phyloP scores from a whole-genome alignment of 2,888 invertebrate genomes.

The Notodonta ziczac region DNA sequence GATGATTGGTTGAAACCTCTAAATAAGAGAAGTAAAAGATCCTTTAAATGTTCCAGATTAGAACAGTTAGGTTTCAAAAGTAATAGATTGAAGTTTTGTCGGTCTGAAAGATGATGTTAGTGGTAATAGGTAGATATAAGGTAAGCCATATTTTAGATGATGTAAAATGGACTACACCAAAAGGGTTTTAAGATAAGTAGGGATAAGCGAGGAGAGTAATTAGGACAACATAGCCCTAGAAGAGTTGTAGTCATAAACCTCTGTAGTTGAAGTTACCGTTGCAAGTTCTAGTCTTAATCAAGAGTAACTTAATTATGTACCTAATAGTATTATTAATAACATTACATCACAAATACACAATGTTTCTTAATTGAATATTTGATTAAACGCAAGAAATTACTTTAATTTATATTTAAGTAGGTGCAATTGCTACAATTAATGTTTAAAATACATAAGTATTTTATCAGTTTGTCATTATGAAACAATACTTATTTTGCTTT shows the following conservation, averaged over 20 bases:
- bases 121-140: conserved; percentile 17
- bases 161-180: conserved; percentile 38
- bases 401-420: too few species aligned
- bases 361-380: too few species aligned
- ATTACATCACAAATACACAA: not conserved
- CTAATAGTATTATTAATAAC: not conserved
- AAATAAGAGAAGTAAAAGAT: conserved; percentile 51
- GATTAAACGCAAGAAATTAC: too few species aligned
- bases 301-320: not conserved
- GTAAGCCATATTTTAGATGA: conserved; percentile 42
- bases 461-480: too few species aligned
- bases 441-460: too few species aligned
- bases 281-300: conserved; percentile 6
- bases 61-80: conserved; percentile 46
- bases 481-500: too few species aligned
- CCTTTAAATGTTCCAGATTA: conserved; percentile 53
- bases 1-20: conserved; percentile 84
- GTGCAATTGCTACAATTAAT: too few species aligned
- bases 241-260: not conserved
- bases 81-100: conserved; percentile 46
- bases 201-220: conserved; percentile 5
- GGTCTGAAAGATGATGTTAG: conserved; percentile 60
- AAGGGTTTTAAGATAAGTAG: conserved; percentile 11
- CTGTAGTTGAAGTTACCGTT: not conserved
- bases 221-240: not conserved